phyloP scores from a whole-genome alignment of 2,888 invertebrate genomes.

The Drosophila tanythrix region DNA sequence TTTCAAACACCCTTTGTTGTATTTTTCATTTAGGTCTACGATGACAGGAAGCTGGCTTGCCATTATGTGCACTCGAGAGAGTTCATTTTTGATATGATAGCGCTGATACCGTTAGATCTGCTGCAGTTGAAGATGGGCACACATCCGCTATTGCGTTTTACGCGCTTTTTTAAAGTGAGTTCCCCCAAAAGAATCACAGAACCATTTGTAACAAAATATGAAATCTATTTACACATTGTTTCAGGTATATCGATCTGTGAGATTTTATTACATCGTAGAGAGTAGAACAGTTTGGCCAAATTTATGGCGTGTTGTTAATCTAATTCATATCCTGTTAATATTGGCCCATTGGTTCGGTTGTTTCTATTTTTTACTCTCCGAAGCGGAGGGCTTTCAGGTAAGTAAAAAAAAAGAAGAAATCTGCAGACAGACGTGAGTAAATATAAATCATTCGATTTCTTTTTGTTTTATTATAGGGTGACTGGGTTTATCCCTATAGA shows the following conservation, averaged over 20 bases:
- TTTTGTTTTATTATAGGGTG: conserved; percentile 86
- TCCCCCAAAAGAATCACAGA: background rate
- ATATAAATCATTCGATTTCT: no score
- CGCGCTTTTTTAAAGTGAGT: conserved; percentile 92
- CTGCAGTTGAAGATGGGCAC: conserved; percentile 92
- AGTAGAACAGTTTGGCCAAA: conserved; percentile 98
- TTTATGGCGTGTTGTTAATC: conserved; percentile 97
- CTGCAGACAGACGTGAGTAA: background rate
- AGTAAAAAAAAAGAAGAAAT: background rate
- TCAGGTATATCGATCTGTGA: conserved; percentile 94
- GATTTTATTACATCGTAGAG: conserved; percentile 98
- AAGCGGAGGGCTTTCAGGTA: conserved; percentile 94
- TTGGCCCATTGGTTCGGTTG: conserved; percentile 99
- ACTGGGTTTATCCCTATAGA: conserved; percentile 95
- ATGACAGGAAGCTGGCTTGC: conserved; percentile 94
- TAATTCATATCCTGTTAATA: conserved; percentile 97
- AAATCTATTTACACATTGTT: conserved; percentile 23
- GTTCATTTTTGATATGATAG: conserved; percentile 93
- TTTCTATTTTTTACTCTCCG: conserved; percentile 97
- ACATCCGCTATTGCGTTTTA: conserved; percentile 95
- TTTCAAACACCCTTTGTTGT: background rate
- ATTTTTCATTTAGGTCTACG: conserved; percentile 88
- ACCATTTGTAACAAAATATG: background rate
- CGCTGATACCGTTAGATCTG: conserved; percentile 94
- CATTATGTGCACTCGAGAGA: conserved; percentile 94